Base-by-base conservation (phyloP, 2,888 invertebrate genomes). In the Mythimna ferrago region DNA sequence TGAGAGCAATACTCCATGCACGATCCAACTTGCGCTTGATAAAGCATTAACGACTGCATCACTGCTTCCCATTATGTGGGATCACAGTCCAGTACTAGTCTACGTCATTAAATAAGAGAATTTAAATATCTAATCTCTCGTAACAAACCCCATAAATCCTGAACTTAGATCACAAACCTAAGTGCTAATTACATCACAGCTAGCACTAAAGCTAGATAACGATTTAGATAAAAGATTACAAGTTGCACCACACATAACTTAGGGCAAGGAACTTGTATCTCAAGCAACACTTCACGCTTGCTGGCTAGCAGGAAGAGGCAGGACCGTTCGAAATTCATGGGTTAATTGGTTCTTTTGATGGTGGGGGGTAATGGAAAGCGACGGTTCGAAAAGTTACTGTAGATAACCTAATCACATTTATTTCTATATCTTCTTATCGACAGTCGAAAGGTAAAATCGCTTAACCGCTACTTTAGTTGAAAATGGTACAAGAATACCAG, bases 181-280 rank as follows among this genome's bases (percentile, higher is more conserved):
- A 57, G 66, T 66, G 68, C 56, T 69, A 70, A 78, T 78, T 73
- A 62, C 64, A 32, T 66, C 44, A 62, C 62, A n/a, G 21, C 56
- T 0, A 54, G 48, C 14, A 44, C 62, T 48, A 19, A 58, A 53
- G 51, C 9, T 7, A 53, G 57, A 73, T 73, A 41, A 70, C 35
- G 54, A 14, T 21, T 10, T 6, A 41, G 41, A 61, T 61, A 41
- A 21, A 44, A 67, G 68, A 77, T 73, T 73, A 26, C 26, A 68
- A 35, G 57, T 61, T 66, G 74, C 26, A 67, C 41, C 14, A 63
- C 21, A 69, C 63, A 38, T 69, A 51, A 61, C 54, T 44, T 44
- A 73, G 71, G 82, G 82, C 86, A 86, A 86, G 80, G 86, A 88
- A 87, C 88, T 84, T 81, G 32, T 78, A 80, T 87, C 87, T 83